These are phyloP conservation scores for Perodicticus potto DNA, from an alignment of 2,797 vertebrate species.

Conservation along the genomic window DNA sequence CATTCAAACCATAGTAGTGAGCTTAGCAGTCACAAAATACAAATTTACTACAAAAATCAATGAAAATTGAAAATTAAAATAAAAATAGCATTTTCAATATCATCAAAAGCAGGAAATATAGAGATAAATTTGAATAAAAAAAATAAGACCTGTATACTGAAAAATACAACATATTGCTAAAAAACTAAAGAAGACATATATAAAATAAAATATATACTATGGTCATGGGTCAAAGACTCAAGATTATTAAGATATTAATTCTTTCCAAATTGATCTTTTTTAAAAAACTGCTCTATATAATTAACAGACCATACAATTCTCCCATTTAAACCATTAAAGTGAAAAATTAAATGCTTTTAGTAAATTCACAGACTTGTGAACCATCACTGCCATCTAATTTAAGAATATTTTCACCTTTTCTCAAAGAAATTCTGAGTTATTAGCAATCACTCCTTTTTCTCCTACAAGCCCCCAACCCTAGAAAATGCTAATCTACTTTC, in stretches of 20 bases:
- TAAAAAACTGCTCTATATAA: neutral
- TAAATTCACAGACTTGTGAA: neutral
- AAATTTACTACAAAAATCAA: neutral
- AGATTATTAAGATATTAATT: neutral
- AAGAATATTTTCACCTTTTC: neutral
- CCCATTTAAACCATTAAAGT: neutral
- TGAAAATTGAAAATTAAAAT: neutral
- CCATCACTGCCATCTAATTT: neutral
- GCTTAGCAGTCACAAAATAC: neutral
- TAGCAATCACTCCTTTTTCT: neutral
- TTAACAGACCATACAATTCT: neutral
- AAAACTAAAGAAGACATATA: neutral
- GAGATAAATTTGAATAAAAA: neutral
- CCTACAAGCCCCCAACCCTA: neutral
- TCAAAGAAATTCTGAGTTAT: neutral
- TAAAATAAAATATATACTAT: neutral
- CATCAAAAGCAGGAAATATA: neutral
- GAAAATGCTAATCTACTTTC: neutral
- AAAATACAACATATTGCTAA: neutral
- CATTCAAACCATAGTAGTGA: neutral
- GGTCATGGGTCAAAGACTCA: neutral
- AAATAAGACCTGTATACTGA: neutral
- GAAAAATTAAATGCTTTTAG: neutral
- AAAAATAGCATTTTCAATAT: neutral
- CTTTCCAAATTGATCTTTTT: neutral